phyloP scores from a whole-genome alignment of 2,797 vertebrate species.

The Pangasius macronema region DNA sequence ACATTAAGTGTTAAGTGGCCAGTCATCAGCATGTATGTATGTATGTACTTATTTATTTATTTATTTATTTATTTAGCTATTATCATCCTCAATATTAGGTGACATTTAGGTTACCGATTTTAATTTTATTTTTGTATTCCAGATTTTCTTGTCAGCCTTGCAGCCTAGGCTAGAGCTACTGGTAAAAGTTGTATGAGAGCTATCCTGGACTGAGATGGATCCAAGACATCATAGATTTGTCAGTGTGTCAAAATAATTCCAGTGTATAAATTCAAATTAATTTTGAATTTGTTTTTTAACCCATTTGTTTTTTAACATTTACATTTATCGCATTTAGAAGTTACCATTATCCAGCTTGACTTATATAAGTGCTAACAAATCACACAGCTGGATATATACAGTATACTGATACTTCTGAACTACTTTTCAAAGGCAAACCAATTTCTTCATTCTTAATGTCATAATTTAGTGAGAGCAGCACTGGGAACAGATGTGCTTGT shows the following conservation, averaged over 20 bases:
- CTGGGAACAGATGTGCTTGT: constrained; percentile 21
- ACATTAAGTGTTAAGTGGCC: neutral
- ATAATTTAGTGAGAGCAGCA: constrained; percentile 7
- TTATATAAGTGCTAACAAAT: neutral
- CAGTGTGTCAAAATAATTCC: neutral
- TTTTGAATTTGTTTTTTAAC: too few relatives aligned
- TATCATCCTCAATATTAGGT: neutral
- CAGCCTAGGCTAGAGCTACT: neutral
- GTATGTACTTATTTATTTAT: neutral
- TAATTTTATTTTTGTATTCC: neutral
- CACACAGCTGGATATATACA: neutral
- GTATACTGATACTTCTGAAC: neutral
- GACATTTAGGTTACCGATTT: neutral
- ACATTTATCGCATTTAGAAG: neutral
- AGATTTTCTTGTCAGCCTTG: neutral
- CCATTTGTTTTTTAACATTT: neutral
- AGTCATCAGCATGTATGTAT: neutral
- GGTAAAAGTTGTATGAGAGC: neutral
- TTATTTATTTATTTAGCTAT: neutral
- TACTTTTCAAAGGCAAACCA: neutral
- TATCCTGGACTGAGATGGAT: neutral
- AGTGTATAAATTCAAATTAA: neutral
- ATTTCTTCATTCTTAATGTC: constrained; percentile 12
- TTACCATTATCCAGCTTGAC: neutral
- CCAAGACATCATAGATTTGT: neutral